Evolutionary conservation across 2,888 invertebrate species (phyloP).

Genomic region (Leucania comma): DNA sequence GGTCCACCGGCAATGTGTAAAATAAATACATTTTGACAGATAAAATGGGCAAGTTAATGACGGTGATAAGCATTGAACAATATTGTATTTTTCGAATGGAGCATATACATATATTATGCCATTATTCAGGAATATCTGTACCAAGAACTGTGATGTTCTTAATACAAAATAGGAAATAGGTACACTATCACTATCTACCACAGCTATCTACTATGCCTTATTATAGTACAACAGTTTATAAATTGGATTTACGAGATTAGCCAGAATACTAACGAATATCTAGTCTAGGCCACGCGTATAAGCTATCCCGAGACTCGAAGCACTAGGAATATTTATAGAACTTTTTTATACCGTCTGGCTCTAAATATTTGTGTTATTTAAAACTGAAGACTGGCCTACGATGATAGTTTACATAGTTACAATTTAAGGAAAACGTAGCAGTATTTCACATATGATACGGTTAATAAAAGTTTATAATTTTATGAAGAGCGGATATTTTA

Average conservation of each 20-base stretch:
- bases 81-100: neutral
- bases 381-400: slow-evolving; percentile 20
- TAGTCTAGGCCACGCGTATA: slow-evolving; percentile 38
- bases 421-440: neutral
- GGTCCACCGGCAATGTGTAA: too few relatives aligned
- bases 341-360: slow-evolving; percentile 46
- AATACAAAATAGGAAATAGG: neutral
- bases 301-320: slow-evolving; percentile 29
- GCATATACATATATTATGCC: too few relatives aligned
- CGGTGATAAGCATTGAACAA: neutral
- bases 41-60: neutral
- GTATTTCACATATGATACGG: neutral
- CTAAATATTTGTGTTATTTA: slow-evolving; percentile 41
- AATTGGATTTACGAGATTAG: slow-evolving; percentile 41
- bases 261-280: slow-evolving; percentile 33
- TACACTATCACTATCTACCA: too few relatives aligned
- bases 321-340: slow-evolving; percentile 40
- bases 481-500: slow-evolving; percentile 3
- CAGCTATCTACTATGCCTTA: neutral
- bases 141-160: neutral
- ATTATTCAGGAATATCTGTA: neutral
- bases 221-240: slow-evolving; percentile 3
- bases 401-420: neutral
- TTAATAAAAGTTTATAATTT: slow-evolving; percentile 2
- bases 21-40: too few relatives aligned